Conservation (phyloP, 1,140 invertebrate species). For the Ptiloglossa arizonensis region DNA sequence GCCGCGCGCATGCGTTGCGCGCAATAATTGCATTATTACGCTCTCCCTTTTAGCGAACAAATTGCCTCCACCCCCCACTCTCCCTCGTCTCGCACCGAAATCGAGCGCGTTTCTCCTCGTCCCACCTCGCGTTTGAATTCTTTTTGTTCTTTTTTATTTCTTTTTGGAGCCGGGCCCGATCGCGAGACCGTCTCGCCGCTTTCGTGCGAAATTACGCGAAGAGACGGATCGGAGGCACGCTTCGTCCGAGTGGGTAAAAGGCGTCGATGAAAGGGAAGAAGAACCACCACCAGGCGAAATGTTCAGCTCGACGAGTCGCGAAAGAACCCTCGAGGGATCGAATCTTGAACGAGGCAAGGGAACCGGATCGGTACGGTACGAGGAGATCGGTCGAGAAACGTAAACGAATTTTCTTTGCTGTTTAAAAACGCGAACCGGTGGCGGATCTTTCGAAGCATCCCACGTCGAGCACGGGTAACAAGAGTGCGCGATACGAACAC, state of each 20-base stretch:
- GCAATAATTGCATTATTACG: conserved; percentile 74
- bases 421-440: too few species aligned
- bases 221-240: background rate
- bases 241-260: background rate
- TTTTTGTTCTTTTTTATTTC: background rate
- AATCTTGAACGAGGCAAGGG: too few species aligned
- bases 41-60: conserved; percentile 55
- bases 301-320: too few species aligned
- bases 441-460: too few species aligned
- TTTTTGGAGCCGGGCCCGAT: background rate
- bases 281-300: background rate
- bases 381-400: too few species aligned
- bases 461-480: too few species aligned
- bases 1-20: conserved; percentile 30
- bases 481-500: too few species aligned
- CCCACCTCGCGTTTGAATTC: background rate
- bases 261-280: conserved; percentile 17
- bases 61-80: conserved; percentile 34
- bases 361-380: too few species aligned
- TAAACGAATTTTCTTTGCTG: too few species aligned
- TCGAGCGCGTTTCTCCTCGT: background rate
- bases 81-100: background rate
- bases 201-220: conserved; percentile 33
- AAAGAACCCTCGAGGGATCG: too few species aligned
- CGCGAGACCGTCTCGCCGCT: background rate